A percentile compares a stretch with the other conserved stretches of the same genome.
phyloP scores from a whole-genome alignment of 2,888 invertebrate genomes.

The Dilophus febrilis region DNA sequence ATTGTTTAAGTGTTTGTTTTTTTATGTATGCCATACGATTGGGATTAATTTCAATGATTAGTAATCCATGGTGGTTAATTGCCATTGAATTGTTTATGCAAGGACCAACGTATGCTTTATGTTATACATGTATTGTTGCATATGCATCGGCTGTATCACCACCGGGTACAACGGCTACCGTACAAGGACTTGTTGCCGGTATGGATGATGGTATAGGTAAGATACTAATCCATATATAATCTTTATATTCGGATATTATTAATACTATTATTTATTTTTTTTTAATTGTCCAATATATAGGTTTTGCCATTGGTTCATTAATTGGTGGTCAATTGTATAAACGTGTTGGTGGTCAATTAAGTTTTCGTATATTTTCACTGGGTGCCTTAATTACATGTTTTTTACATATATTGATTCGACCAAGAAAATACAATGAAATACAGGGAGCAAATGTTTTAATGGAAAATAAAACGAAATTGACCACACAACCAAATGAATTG shows the following conservation, averaged over 20 bases:
- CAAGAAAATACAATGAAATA: constrained; percentile 20
- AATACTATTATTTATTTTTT: constrained; percentile 11
- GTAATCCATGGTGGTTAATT: constrained; percentile 68
- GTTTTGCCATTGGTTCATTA: constrained; percentile 59
- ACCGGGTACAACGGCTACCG: constrained; percentile 62
- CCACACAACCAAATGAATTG: not conserved
- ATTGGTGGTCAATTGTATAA: constrained; percentile 53
- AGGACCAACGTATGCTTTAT: constrained; percentile 74
- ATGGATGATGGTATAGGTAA: constrained; percentile 59
- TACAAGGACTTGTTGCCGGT: constrained; percentile 75
- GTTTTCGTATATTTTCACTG: constrained; percentile 34
- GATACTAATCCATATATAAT: constrained; percentile 34
- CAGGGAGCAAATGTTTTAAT: constrained; percentile 10
- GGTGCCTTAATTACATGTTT: constrained; percentile 24
- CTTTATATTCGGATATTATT: constrained; percentile 4
- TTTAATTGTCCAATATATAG: too few species aligned
- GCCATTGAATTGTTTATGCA: constrained; percentile 65
- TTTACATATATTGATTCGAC: constrained; percentile 24
- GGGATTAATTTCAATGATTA: constrained; percentile 54
- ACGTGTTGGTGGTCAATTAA: constrained; percentile 39
- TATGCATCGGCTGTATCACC: constrained; percentile 49
- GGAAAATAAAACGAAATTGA: too few species aligned
- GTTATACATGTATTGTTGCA: constrained; percentile 64
- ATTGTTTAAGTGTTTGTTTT: constrained; percentile 61
- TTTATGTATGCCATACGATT: constrained; percentile 59